Base-by-base conservation (phyloP, 2,888 invertebrate genomes). In the Miltochrista miniata region DNA sequence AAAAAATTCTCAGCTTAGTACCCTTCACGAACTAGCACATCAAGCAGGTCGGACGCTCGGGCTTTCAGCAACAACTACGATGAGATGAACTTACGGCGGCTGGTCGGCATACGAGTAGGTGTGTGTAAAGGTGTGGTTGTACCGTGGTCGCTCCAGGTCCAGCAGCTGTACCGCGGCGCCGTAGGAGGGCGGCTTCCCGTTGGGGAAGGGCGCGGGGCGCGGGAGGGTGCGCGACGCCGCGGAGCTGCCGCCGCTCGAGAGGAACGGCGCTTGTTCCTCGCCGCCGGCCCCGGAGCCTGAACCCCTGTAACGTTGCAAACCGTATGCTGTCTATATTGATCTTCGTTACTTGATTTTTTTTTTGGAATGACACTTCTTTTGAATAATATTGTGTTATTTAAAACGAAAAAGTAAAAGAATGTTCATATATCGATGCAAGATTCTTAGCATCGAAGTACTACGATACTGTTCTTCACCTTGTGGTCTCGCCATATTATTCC, bases 231-330 rank as follows among this genome's bases (percentile, higher is more conserved):
- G 89, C 68, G 90, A 79, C 62, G 92, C 92, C 52, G 90, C 92
- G 64, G 92, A 91, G 82, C 69, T 90, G 75, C 61, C 90, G 76
- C 79, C 92, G 56, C 72, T 72, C 44, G 96, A 95, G 69, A 96
- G 92, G 90, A 95, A 96, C 55, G 96, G 95, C 62, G 96, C 97
- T 57, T 96, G 96, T 81, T 97, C 97, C 83, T 97, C 97, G 54
- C 95, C 72, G 96, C 96, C 79, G 95, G 94, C 64, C 95, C 18
- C 18, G 18, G 3, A 2, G 5, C 18, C 5, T 5, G 18, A 24
- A 2, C 18, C 18, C 18, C 18, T 24, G 5, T 5, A n/a, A n/a
- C n/a, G n/a, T n/a, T n/a, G n/a, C n/a, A n/a, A n/a, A n/a, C n/a
- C n/a, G n/a, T n/a, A n/a, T n/a, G n/a, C n/a, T n/a, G n/a, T n/a